phyloP scores from a whole-genome alignment of 2,888 invertebrate genomes.

The Himalopsyche kuldschensis region DNA sequence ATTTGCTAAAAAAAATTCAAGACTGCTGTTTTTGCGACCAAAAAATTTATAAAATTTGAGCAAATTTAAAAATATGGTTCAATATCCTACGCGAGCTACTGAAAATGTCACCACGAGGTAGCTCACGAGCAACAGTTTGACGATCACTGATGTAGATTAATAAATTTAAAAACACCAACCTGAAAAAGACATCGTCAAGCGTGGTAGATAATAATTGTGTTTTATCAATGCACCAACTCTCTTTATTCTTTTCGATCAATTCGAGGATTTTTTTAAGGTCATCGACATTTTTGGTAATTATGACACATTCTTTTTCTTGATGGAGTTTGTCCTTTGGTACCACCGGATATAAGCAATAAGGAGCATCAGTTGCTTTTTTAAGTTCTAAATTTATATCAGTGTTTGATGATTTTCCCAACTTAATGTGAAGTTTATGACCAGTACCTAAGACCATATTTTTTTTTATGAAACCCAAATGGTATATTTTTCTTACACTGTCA shows the following conservation, averaged over 20 bases:
- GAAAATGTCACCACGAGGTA: too few species aligned
- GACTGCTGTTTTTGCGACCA: too few species aligned
- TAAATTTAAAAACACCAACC: slow-evolving; percentile 54
- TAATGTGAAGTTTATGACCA: background rate
- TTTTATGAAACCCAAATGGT: too few species aligned
- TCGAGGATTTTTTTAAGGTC: slow-evolving; percentile 49
- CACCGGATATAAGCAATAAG: too few species aligned
- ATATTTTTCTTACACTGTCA: too few species aligned
- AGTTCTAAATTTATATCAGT: background rate
- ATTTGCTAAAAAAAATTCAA: too few species aligned
- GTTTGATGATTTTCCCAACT: background rate
- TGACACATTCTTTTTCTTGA: too few species aligned
- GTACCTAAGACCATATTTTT: background rate
- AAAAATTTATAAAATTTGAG: too few species aligned
- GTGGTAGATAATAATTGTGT: slow-evolving; percentile 86
- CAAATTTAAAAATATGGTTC: too few species aligned
- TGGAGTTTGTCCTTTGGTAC: too few species aligned
- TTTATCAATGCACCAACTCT: slow-evolving; percentile 68
- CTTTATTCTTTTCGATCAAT: slow-evolving; percentile 62
- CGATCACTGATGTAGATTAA: too few species aligned
- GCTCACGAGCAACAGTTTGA: too few species aligned
- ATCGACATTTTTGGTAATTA: background rate
- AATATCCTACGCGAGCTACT: background rate
- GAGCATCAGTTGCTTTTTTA: background rate
- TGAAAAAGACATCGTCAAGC: slow-evolving; percentile 90